These are phyloP conservation scores for Tetheella fluctuosa DNA, from an alignment of 2,888 invertebrate species.

Conservation along the genomic window DNA sequence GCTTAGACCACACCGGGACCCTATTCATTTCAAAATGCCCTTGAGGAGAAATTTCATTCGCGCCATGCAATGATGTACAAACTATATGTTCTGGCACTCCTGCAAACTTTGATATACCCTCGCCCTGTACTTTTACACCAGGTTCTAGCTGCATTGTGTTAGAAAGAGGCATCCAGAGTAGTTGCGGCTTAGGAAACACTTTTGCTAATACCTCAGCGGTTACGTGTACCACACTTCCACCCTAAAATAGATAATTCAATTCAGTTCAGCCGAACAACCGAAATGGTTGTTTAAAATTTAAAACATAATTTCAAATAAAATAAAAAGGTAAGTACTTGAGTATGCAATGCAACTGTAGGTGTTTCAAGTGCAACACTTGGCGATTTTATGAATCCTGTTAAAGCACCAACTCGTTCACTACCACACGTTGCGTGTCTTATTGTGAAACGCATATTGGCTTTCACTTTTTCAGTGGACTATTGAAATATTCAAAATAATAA, in stretches of 20 bases:
- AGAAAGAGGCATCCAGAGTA: constrained; percentile 89
- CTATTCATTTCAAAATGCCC: constrained; percentile 89
- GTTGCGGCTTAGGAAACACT: constrained; percentile 84
- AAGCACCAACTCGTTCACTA: constrained; percentile 87
- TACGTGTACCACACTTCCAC: constrained; percentile 92
- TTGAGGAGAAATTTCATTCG: constrained; percentile 85
- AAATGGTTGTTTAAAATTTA: no score
- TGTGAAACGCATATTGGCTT: constrained; percentile 87
- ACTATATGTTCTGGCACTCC: constrained; percentile 82
- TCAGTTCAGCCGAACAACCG: no score
- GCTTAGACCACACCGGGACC: constrained; percentile 91
- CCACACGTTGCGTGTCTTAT: constrained; percentile 84
- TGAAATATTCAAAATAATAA: constrained; percentile 6
- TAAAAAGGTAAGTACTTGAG: constrained; percentile 81
- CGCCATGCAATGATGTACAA: constrained; percentile 87
- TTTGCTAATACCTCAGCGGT: constrained; percentile 89
- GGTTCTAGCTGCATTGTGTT: constrained; percentile 87
- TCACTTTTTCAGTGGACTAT: constrained; percentile 19
- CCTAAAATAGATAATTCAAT: constrained; percentile 73
- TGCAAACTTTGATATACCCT: constrained; percentile 88
- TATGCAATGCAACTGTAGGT: constrained; percentile 89
- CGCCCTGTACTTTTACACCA: constrained; percentile 85
- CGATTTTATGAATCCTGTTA: constrained; percentile 84
- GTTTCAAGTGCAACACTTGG: constrained; percentile 86
- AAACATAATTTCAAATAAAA: neutral